Conservation (phyloP, 2,888 invertebrate genomes). For the Cryptus armator region DNA sequence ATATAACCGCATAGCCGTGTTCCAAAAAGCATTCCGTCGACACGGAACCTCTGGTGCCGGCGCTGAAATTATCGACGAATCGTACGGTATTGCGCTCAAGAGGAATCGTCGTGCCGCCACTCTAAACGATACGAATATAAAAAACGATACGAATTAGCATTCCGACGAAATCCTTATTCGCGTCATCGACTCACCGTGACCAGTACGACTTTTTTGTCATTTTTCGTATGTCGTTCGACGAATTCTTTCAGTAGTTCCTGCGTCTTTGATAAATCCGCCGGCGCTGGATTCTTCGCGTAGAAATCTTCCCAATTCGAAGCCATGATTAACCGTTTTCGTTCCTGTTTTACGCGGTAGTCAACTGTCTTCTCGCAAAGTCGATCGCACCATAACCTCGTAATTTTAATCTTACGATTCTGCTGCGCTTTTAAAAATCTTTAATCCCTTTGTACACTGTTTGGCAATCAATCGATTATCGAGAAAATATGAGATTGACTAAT, state of each 20-base stretch:
- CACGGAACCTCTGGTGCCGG: slow-evolving; percentile 97
- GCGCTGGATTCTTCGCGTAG: slow-evolving; percentile 92
- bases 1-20: slow-evolving; percentile 95
- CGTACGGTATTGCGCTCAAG: slow-evolving; percentile 98
- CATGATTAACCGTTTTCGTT: slow-evolving; percentile 71
- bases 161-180: not conserved
- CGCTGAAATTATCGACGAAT: slow-evolving; percentile 99
- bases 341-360: too few species aligned
- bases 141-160: not conserved
- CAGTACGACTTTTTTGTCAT: slow-evolving; percentile 90
- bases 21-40: slow-evolving; percentile 98
- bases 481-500: too few species aligned
- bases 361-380: slow-evolving; percentile 19
- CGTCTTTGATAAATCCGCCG: slow-evolving; percentile 91
- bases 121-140: slow-evolving; percentile 86
- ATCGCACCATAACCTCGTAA: slow-evolving; percentile 27
- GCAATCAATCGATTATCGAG: too few species aligned
- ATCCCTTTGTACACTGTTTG: too few species aligned
- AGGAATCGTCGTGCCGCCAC: slow-evolving; percentile 98
- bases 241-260: slow-evolving; percentile 91
- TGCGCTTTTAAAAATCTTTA: too few species aligned
- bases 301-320: slow-evolving; percentile 93
- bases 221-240: slow-evolving; percentile 89
- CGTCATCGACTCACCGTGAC: slow-evolving; percentile 89
- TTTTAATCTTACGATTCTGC: not conserved